A percentile compares a stretch with the other conserved stretches of the same genome.
Evolutionary conservation across 2,888 invertebrate genomes (phyloP).

Genomic region (Chelonus formosanus): DNA sequence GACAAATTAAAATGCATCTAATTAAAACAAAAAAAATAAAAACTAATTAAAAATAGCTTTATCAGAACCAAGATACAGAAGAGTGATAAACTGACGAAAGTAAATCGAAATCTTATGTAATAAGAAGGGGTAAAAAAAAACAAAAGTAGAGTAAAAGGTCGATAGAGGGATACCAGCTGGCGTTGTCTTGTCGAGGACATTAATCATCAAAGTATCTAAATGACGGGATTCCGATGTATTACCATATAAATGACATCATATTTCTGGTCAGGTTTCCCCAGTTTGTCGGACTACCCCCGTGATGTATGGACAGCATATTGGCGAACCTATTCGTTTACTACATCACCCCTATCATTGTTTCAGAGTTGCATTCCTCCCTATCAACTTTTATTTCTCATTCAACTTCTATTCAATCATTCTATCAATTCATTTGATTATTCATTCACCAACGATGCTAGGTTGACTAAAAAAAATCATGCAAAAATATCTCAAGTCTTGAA

Average conservation of each 20-base stretch:
- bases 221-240: slow-evolving; percentile 66
- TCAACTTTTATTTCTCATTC: slow-evolving; percentile 38
- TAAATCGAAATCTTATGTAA: not conserved
- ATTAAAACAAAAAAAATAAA: slow-evolving; percentile 11
- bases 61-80: no score
- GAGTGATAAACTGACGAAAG: no score
- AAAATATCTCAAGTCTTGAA: no score
- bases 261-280: slow-evolving; percentile 61
- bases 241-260: slow-evolving; percentile 67
- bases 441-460: no score
- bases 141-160: slow-evolving; percentile 38
- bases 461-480: no score
- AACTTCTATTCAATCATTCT: slow-evolving; percentile 6
- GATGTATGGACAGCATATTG: slow-evolving; percentile 65
- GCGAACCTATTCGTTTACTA: slow-evolving; percentile 53
- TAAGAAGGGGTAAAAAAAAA: slow-evolving; percentile 11
- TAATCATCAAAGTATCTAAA: slow-evolving; percentile 66
- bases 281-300: slow-evolving; percentile 48
- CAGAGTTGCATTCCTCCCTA: slow-evolving; percentile 41
- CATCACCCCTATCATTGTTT: slow-evolving; percentile 56
- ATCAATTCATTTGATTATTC: not conserved
- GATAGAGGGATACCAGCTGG: slow-evolving; percentile 56
- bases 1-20: not conserved
- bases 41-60: not conserved
- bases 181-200: slow-evolving; percentile 63